A percentile compares a stretch with the other conserved stretches of the same genome.
phyloP scores from a whole-genome alignment of 2,888 invertebrate genomes.

The Drosophila quasianomalipes region DNA sequence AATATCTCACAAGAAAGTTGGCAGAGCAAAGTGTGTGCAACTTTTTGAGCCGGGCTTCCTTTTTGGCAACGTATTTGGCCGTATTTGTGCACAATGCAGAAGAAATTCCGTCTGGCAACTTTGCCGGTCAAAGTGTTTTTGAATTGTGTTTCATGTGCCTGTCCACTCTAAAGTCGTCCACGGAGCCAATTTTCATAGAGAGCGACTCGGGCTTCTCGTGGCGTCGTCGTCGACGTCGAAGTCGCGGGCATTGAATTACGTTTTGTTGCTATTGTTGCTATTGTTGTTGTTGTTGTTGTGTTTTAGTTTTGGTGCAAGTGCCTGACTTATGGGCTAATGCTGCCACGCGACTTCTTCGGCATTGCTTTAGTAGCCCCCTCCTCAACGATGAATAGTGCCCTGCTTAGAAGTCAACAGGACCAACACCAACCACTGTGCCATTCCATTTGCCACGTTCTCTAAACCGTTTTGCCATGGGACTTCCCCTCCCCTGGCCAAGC shows the following conservation, averaged over 20 bases:
- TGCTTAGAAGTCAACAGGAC: slow-evolving; percentile 36
- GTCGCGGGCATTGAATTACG: slow-evolving; percentile 74
- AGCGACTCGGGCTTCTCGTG: slow-evolving; percentile 52
- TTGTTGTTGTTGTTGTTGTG: slow-evolving; percentile 46
- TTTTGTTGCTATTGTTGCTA: slow-evolving; percentile 41
- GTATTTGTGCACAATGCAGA: slow-evolving; percentile 66
- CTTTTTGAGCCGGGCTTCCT: slow-evolving; percentile 27
- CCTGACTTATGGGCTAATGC: slow-evolving; percentile 78
- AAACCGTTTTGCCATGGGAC: slow-evolving; percentile 59
- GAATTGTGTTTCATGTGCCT: slow-evolving; percentile 81
- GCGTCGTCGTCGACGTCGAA: slow-evolving; percentile 30
- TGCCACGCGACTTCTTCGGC: slow-evolving; percentile 64
- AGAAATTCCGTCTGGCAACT: slow-evolving; percentile 83
- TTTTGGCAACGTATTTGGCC: slow-evolving; percentile 24
- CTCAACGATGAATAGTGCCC: slow-evolving; percentile 41
- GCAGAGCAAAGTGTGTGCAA: slow-evolving; percentile 57
- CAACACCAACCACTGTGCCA: slow-evolving; percentile 38
- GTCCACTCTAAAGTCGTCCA: slow-evolving; percentile 79
- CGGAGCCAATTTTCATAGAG: slow-evolving; percentile 75
- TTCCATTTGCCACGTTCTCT: slow-evolving; percentile 43
- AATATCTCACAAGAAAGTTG: slow-evolving; percentile 69
- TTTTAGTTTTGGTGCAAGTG: slow-evolving; percentile 61
- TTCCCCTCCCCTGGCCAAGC: not conserved
- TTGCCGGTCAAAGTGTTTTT: slow-evolving; percentile 84
- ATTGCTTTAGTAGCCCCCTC: slow-evolving; percentile 14